A percentile compares a stretch with the other conserved stretches of the same genome.
These are phyloP conservation scores for Danaus plexippus DNA, from an alignment of 1,140 invertebrate genomes.

Conservation along the genomic window DNA sequence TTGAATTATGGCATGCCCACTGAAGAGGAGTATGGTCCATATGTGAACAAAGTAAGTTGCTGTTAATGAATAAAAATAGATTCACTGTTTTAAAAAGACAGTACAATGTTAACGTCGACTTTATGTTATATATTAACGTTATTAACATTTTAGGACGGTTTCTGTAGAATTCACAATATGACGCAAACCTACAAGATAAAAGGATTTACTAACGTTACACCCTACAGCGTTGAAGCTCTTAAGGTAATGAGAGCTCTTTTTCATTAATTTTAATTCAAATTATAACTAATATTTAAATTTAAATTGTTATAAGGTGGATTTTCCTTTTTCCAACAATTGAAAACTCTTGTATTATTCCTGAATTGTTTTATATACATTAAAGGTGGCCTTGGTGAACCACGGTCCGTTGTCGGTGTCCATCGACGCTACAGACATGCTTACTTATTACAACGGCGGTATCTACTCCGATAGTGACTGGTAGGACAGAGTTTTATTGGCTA, in stretches of 20 bases:
- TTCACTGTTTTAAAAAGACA: no score
- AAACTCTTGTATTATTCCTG: slow-evolving; percentile 52
- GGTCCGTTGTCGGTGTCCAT: slow-evolving; percentile 85
- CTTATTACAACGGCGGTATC: slow-evolving; percentile 80
- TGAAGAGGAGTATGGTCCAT: slow-evolving; percentile 44
- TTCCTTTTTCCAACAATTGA: no score
- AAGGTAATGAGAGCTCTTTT: slow-evolving; percentile 31
- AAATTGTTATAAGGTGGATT: no score
- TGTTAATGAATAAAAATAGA: no score
- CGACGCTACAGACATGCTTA: slow-evolving; percentile 83
- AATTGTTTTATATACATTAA: slow-evolving; percentile 70
- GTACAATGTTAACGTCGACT: no score
- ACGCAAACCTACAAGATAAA: slow-evolving; percentile 31
- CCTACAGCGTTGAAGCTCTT: slow-evolving; percentile 35
- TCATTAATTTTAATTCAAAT: slow-evolving; percentile 2
- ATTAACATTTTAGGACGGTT: slow-evolving; percentile 35
- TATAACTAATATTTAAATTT: slow-evolving; percentile 22
- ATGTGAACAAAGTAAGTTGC: slow-evolving; percentile 31
- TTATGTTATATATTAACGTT: not conserved
- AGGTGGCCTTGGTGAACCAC: slow-evolving; percentile 81
- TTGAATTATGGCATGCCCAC: slow-evolving; percentile 45
- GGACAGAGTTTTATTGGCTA: slow-evolving; percentile 9
- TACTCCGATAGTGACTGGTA: slow-evolving; percentile 64
- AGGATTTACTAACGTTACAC: slow-evolving; percentile 45
- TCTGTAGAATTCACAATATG: slow-evolving; percentile 47